Percentiles rank a stretch among this genome's conserved stretches.
Conservation (phyloP, 2,888 invertebrate genomes). For the Troides helena region DNA sequence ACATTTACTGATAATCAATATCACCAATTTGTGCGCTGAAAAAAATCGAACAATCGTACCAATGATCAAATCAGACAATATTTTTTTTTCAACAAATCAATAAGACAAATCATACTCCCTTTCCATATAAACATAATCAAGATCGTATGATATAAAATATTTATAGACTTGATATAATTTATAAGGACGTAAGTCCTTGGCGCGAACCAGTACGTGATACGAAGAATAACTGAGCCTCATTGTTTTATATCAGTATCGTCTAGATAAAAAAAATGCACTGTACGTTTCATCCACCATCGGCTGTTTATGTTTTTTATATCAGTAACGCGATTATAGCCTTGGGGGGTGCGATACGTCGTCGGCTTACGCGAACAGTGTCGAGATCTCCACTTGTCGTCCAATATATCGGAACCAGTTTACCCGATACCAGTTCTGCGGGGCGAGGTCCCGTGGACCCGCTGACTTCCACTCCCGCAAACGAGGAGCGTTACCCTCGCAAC, state of each 20-base stretch:
- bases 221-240: conserved; percentile 18
- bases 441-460: conserved; percentile 65
- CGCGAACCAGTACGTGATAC: conserved; percentile 26
- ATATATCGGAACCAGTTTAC: conserved; percentile 49
- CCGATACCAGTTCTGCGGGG: conserved; percentile 61
- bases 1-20: not conserved
- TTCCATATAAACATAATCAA: conserved; percentile 2
- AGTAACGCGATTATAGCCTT: conserved; percentile 27
- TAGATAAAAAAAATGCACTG: not conserved
- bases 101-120: not conserved
- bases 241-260: conserved; percentile 10
- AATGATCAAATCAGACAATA: not conserved
- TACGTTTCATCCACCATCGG: not conserved
- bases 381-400: conserved; percentile 47
- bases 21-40: not conserved
- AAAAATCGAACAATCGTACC: not conserved
- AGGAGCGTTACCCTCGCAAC: conserved; percentile 40
- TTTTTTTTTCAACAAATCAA: not conserved
- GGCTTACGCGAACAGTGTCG: conserved; percentile 12
- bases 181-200: conserved; percentile 26
- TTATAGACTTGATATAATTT: conserved; percentile 21
- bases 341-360: conserved; percentile 29
- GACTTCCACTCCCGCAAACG: conserved; percentile 34
- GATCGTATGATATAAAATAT: conserved; percentile 9
- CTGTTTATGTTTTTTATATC: not conserved